Base-by-base conservation (phyloP, 2,113 vertebrate genomes). In the Phylloscopus trochilus region DNA sequence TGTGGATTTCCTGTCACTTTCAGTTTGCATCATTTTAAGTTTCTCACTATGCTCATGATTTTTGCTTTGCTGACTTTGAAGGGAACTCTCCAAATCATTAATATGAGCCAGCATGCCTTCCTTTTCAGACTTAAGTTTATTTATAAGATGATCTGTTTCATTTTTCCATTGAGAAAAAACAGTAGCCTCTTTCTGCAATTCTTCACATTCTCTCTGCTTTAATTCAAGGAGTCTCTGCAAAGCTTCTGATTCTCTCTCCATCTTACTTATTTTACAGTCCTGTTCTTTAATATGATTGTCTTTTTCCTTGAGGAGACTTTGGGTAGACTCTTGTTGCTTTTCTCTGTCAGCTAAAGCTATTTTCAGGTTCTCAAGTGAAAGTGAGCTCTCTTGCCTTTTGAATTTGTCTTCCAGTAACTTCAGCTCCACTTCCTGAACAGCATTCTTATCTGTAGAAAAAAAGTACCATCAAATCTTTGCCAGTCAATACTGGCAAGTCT, bases 101-200 rank as follows among this genome's bases (percentile, higher is more conserved):
- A 99, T 97, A 94, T 97, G 98, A 91, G 90, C 95, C 35, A 93
- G 82, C 86, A 99, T 95, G 35, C 68, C 87, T 87, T 98, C 98
- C 35, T 98, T 99, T 88, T 99, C 98, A 37, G 96, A 96, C 49
- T 97, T 96, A 30, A 98, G 85, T 56, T 98, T 92, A 93, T 94
- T 97, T 55, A 99, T 73, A 79, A 98, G 73, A 31, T 91, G 69
- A 89, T 98, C 98, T 4, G 97, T 98, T 96, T 99, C 98, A 33
- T 91, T 98, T 95, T 98, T 99, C 98, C 98, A 98, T 16, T 85
- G 95, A 88, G 97, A 97, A 93, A 99, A 97, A 78, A 87, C 78
- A 87, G 92, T 79, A 94, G 97, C 94, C 79, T 99, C 97, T 79
- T 94, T 97, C 82, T 97, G 98, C 83, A 98, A 33, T 52, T 98